Evolutionary conservation across 2,888 invertebrate species (phyloP), one percentile per base, ranked within the genome.

Genomic region (Dascillus cervinus): DNA sequence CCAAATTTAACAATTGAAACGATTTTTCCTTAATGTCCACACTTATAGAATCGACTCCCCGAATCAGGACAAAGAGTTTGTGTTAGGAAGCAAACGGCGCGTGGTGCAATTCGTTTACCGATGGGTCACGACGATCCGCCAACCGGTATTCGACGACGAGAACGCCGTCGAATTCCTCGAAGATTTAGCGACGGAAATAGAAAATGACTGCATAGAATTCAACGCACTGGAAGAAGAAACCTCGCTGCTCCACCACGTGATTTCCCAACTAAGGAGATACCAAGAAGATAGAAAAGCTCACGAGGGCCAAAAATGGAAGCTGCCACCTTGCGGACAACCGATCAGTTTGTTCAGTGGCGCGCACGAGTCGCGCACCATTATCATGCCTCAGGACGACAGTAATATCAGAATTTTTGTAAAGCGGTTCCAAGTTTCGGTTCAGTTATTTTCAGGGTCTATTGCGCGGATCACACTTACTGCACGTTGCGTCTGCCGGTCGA

Each of bases 381-480:
- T 80, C 46, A 69, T 76, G 50, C 73, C 77, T 3, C 71, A 73
- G 47, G 79, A 80, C 58, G 79, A 79, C 54, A 79, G 79, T 79
- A 61, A 71, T 73, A 60, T 29, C 15, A 13, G 6, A 17, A 4
- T 17, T 17, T 17, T 17, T 17, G 6, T 6, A 17, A 17, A 17
- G 6, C 6, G 17, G 6, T 17, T 17, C 4, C 5, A 6, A 17
- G 6, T 17, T 17, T 17, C 6, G 4, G 6, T 17, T n/a, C n/a
- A 85, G 84, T 81, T 26, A 81, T 85, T 44, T 82, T 84, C 60
- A 74, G 83, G 30, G 81, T 86, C 1, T 83, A 82, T 58, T 83
- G 83, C 58, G 82, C 82, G 20, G 84, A 85, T 60, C 83, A 85
- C 57, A 84, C 85, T 1, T 87, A 84, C 60, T 82, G 82, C 54